A percentile compares a stretch with the other conserved stretches of the same genome.
phyloP scores from a whole-genome alignment of 2,888 invertebrate species.

The Cephus runcator region DNA sequence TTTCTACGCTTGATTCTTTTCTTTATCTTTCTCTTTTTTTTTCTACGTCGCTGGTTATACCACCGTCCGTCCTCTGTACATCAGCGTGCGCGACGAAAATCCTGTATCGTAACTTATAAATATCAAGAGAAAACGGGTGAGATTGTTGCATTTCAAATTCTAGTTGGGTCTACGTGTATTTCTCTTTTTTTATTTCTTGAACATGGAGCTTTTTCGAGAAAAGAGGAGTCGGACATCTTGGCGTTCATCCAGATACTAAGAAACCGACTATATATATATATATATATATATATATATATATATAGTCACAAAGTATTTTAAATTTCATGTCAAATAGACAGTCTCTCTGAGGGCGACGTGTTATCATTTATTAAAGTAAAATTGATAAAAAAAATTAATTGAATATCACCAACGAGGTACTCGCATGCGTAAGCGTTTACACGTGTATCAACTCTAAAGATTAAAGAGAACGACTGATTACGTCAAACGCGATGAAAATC shows the following conservation, averaged over 20 bases:
- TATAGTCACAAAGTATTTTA: not conserved
- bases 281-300: no score
- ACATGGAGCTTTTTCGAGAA: not conserved
- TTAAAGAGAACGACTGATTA: not conserved
- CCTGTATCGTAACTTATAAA: not conserved
- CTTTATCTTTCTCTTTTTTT: not conserved
- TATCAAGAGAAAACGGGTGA: not conserved
- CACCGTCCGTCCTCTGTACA: not conserved
- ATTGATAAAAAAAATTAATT: not conserved
- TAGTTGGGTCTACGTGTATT: not conserved
- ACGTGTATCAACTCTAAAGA: not conserved
- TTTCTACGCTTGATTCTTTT: not conserved
- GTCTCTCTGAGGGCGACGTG: not conserved
- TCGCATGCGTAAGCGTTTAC: not conserved
- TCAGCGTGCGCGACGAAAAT: not conserved
- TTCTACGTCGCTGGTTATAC: not conserved
- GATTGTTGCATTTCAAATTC: not conserved
- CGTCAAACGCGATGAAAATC: not conserved
- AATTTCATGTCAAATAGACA: not conserved
- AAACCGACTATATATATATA: not conserved
- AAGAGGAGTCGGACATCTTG: not conserved
- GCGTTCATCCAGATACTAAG: not conserved
- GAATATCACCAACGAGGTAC: not conserved
- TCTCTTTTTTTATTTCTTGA: not conserved
- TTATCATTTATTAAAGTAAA: not conserved